Evolutionary conservation across 2,113 vertebrate genomes (phyloP).

Genomic region (Sander vitreus): DNA sequence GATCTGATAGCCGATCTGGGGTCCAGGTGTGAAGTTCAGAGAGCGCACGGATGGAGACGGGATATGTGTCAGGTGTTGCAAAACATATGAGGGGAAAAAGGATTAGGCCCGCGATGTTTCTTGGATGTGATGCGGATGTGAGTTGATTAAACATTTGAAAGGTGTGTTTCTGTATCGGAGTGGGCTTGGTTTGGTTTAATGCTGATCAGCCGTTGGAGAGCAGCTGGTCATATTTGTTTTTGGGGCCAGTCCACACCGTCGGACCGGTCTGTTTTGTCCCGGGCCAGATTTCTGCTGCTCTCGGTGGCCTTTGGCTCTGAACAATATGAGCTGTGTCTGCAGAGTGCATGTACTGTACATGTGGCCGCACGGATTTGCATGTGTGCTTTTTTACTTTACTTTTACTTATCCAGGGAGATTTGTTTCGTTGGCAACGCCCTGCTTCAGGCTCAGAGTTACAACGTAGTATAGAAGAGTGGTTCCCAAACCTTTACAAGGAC

Average conservation of each 20-base stretch:
- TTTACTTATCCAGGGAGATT: conserved; percentile 32
- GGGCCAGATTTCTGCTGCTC: conserved; percentile 27
- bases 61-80: conserved; percentile 12
- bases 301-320: conserved; percentile 40
- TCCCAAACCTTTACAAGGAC: no score
- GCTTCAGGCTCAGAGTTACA: not conserved
- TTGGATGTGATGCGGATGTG: conserved; percentile 24
- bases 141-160: conserved; percentile 21
- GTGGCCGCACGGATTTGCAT: conserved; percentile 36
- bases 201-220: conserved; percentile 49
- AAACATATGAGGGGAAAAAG: not conserved
- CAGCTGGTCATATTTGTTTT: conserved; percentile 45
- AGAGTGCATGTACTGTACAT: conserved; percentile 3
- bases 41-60: not conserved
- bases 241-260: conserved; percentile 13
- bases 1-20: conserved; percentile 29
- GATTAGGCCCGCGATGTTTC: not conserved
- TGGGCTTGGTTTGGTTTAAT: conserved; percentile 35
- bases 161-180: conserved; percentile 19
- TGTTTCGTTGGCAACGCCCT: conserved; percentile 11
- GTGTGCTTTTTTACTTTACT: conserved; percentile 11
- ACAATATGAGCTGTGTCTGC: conserved; percentile 39
- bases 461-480: not conserved
- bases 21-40: conserved; percentile 33
- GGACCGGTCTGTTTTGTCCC: conserved; percentile 8